Conservation (phyloP, 2,113 vertebrate species). For the Ramphastos sulfuratus region DNA sequence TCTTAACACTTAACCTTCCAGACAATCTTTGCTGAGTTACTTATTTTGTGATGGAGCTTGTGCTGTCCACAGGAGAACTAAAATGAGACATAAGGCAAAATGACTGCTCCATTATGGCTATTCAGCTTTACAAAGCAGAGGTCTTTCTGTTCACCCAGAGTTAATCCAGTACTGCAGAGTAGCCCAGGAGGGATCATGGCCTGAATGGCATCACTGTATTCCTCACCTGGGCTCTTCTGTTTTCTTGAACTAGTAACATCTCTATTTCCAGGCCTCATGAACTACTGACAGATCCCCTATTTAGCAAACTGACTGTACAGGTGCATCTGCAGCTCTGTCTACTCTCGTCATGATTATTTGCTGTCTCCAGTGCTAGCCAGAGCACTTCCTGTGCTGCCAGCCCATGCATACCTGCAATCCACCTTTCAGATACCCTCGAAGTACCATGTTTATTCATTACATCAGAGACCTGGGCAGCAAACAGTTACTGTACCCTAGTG, state of each 20-base stretch:
- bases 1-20: neutral
- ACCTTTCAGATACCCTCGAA: neutral
- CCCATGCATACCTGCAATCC: neutral
- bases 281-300: neutral
- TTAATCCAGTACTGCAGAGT: neutral
- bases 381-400: neutral
- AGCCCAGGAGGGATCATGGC: neutral
- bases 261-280: neutral
- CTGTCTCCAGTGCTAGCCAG: neutral
- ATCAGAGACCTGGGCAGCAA: neutral
- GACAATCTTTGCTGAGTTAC: neutral
- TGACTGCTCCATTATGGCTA: neutral
- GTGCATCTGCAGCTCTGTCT: neutral
- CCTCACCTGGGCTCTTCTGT: neutral
- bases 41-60: constrained; percentile 13
- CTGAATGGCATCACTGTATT: neutral
- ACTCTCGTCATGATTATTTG: neutral
- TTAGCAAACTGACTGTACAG: neutral
- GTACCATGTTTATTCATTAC: neutral
- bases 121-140: neutral
- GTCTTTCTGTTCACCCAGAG: neutral
- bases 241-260: neutral
- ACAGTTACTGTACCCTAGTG: neutral
- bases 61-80: neutral
- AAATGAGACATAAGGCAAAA: neutral